phyloP scores from a whole-genome alignment of 1,140 invertebrate genomes.

The Mesaphorura yosii region DNA sequence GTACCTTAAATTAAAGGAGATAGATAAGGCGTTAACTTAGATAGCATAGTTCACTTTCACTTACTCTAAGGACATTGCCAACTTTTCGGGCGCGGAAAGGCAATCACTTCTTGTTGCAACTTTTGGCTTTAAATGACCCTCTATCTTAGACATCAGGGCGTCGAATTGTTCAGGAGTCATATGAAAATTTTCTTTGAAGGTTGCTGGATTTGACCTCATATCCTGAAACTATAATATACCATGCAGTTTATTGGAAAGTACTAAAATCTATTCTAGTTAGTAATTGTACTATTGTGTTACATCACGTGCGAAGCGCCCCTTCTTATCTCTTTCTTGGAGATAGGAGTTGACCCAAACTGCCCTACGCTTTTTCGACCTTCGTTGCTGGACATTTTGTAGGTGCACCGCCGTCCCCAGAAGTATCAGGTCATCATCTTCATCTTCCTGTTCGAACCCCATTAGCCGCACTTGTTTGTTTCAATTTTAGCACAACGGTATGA shows the following conservation, averaged over 20 bases:
- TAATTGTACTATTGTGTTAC: conserved; percentile 2
- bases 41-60: not conserved
- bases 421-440: not conserved
- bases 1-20: not conserved
- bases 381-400: not conserved
- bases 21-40: not conserved
- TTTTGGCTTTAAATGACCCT: not conserved
- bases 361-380: not conserved
- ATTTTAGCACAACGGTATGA: not conserved
- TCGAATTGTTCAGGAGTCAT: conserved; percentile 7
- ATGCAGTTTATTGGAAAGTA: not conserved
- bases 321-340: not conserved
- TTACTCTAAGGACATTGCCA: conserved; percentile 17
- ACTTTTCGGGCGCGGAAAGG: conserved; percentile 15
- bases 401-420: not conserved
- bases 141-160: not conserved
- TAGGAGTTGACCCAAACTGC: conserved; percentile 7
- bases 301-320: conserved; percentile 10
- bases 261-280: not conserved
- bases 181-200: conserved; percentile 18
- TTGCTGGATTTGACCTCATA: not conserved
- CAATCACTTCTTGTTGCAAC: not conserved
- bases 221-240: conserved; percentile 9
- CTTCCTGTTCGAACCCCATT: not conserved
- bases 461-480: not conserved